These are phyloP conservation scores for Poecile montanus DNA, from an alignment of 2,797 vertebrate genomes.

Conservation along the genomic window DNA sequence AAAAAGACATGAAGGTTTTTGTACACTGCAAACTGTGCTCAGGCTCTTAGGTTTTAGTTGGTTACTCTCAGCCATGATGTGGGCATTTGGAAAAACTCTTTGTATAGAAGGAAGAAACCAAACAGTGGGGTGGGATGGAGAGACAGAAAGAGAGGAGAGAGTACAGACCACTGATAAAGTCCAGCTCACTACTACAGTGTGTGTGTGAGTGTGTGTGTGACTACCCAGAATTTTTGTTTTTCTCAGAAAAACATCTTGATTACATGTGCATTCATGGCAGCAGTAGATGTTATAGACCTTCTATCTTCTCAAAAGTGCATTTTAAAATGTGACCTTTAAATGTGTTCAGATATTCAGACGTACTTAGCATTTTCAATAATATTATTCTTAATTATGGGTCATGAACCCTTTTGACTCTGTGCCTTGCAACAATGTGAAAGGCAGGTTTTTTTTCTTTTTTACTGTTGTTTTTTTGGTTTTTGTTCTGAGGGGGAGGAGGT, in stretches of 20 bases:
- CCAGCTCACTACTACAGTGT: neutral
- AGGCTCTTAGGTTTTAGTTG: neutral
- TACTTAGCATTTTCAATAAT: fast-evolving
- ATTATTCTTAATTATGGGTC: neutral
- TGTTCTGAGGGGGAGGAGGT: no score
- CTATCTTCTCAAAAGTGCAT: neutral
- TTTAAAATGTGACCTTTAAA: neutral
- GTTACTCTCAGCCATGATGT: neutral
- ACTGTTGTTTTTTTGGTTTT: neutral
- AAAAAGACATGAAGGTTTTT: neutral
- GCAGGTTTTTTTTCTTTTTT: neutral
- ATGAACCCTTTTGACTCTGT: neutral
- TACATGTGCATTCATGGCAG: neutral
- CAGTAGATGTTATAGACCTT: neutral
- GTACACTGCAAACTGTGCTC: neutral
- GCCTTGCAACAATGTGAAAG: neutral
- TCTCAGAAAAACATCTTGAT: neutral
- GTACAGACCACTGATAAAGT: neutral
- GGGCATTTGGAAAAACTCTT: neutral
- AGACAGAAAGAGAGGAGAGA: neutral
- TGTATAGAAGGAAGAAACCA: neutral
- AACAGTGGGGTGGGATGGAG: neutral
- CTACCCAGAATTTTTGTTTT: neutral
- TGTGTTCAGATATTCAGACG: neutral
- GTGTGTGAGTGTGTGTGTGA: neutral